Conservation (phyloP, 2,888 invertebrate genomes). For the Tromatobia lineatoria region DNA sequence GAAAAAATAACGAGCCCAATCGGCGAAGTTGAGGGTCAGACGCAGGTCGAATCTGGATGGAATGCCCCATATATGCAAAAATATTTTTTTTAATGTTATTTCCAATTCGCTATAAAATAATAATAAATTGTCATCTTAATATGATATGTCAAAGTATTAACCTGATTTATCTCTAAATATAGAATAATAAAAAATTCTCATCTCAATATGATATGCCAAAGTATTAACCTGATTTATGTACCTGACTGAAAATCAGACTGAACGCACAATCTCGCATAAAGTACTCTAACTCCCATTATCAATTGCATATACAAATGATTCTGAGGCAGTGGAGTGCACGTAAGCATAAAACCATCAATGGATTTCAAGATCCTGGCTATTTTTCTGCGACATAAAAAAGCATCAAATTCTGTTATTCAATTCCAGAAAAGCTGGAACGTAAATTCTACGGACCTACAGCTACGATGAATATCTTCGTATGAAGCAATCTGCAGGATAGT, state of each 20-base stretch:
- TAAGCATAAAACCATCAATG: slow-evolving; percentile 83
- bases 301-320: slow-evolving; percentile 86
- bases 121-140: no score
- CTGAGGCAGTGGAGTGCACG: slow-evolving; percentile 83
- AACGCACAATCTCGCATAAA: slow-evolving; percentile 85
- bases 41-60: no score
- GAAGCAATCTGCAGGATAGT: slow-evolving; percentile 86
- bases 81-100: no score
- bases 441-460: slow-evolving; percentile 81
- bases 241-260: slow-evolving; percentile 70
- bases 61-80: no score
- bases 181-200: no score
- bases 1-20: no score
- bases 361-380: slow-evolving; percentile 81
- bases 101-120: no score
- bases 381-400: slow-evolving; percentile 75
- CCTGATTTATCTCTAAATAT: no score
- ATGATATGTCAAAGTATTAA: no score
- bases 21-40: no score
- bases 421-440: background rate
- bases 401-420: background rate
- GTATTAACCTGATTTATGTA: slow-evolving; percentile 38
- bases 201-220: background rate
- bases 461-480: slow-evolving; percentile 81
- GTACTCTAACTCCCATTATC: slow-evolving; percentile 84